Evolutionary conservation across 2,888 invertebrate species (phyloP).

Genomic region (Eurytoma adleriae): DNA sequence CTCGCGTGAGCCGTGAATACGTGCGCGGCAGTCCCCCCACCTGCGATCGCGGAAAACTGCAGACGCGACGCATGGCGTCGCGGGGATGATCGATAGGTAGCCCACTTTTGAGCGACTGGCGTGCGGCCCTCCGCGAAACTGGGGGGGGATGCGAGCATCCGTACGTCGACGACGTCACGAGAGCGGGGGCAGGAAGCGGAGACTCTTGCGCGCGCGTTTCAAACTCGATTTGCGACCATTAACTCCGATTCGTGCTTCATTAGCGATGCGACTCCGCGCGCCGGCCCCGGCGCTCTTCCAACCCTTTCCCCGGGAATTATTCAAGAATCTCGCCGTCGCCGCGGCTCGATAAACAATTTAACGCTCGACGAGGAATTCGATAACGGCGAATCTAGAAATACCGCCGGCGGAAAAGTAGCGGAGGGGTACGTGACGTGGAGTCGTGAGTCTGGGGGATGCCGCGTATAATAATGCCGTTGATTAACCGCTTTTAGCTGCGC

Average conservation of each 20-base stretch:
- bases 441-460: too few relatives aligned
- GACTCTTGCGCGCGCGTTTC: slow-evolving; percentile 48
- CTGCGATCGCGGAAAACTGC: background rate
- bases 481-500: too few relatives aligned
- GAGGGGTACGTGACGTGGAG: too few relatives aligned
- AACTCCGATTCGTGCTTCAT: slow-evolving; percentile 25
- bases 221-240: slow-evolving; percentile 53
- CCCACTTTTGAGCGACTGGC: slow-evolving; percentile 58
- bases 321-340: background rate
- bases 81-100: slow-evolving; percentile 59
- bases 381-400: slow-evolving; percentile 9
- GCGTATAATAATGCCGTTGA: too few relatives aligned
- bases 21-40: background rate
- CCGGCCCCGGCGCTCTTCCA: background rate
- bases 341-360: slow-evolving; percentile 23
- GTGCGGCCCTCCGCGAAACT: background rate
- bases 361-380: slow-evolving; percentile 3
- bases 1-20: background rate
- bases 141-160: background rate
- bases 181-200: background rate
- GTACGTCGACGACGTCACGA: background rate
- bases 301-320: slow-evolving; percentile 15
- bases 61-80: background rate
- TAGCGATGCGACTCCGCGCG: slow-evolving; percentile 19
- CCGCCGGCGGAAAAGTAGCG: background rate